Conservation (phyloP, 2,113 vertebrate genomes). For the Alaudala cheleensis region DNA sequence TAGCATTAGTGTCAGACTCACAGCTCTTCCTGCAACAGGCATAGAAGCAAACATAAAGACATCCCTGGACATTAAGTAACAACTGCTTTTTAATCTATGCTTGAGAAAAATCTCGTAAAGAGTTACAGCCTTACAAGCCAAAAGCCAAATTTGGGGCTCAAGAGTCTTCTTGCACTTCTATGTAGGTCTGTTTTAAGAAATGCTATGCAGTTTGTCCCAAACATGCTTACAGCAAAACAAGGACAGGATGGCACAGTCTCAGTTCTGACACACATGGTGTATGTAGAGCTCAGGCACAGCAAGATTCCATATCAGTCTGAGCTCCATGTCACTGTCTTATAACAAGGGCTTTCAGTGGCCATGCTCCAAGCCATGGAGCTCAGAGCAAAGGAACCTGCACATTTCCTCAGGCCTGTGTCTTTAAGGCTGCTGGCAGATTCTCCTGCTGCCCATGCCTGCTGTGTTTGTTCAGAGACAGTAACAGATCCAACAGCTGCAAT, state of each 20-base stretch:
- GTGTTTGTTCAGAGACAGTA: background rate
- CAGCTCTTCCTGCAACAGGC: background rate
- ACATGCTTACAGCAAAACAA: background rate
- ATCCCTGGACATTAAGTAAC: background rate
- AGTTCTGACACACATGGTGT: background rate
- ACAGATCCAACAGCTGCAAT: background rate
- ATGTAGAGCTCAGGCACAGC: background rate
- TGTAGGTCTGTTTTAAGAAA: background rate
- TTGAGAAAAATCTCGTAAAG: background rate
- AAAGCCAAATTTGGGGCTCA: background rate
- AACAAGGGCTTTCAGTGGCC: background rate
- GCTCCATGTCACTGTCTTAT: background rate
- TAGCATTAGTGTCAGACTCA: background rate
- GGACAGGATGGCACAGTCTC: background rate
- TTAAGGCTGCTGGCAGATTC: background rate
- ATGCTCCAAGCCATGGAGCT: background rate
- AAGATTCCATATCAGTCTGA: background rate
- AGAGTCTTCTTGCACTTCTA: background rate
- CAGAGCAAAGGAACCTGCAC: background rate
- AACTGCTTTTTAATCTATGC: background rate
- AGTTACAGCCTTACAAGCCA: background rate
- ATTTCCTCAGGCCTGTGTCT: background rate
- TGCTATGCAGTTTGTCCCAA: background rate
- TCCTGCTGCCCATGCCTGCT: background rate
- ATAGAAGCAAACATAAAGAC: background rate